Percentiles rank a stretch among this genome's conserved stretches.
Evolutionary conservation across 92 coral and sea anemone species (phyloP).

Genomic region (Virgularia gustaviana): DNA sequence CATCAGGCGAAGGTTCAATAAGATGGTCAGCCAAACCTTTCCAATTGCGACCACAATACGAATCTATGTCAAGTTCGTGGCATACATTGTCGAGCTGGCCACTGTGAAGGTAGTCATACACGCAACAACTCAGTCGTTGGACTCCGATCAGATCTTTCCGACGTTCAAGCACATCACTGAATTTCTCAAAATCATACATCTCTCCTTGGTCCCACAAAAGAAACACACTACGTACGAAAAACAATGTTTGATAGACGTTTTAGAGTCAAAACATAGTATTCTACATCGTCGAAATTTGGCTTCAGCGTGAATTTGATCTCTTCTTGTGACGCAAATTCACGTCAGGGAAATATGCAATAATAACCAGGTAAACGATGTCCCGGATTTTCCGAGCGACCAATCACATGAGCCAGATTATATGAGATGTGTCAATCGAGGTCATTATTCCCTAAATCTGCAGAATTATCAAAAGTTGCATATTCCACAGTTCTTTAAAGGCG

Average conservation of each 20-base stretch:
- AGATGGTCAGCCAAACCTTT: neutral
- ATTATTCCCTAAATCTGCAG: too few species aligned
- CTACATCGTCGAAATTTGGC: too few species aligned
- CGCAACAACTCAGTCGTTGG: neutral
- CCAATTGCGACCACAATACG: conserved; percentile 20
- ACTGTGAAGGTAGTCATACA: neutral
- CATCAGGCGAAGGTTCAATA: neutral
- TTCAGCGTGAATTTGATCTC: too few species aligned
- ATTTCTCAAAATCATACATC: neutral
- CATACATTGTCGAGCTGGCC: neutral
- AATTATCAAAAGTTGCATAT: too few species aligned
- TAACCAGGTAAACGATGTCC: too few species aligned
- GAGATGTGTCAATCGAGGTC: too few species aligned
- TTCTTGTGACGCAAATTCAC: too few species aligned
- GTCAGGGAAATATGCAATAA: too few species aligned
- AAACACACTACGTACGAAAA: neutral
- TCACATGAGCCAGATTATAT: too few species aligned
- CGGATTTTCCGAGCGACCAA: too few species aligned
- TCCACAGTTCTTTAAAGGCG: too few species aligned
- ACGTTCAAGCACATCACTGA: neutral
- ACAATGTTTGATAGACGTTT: neutral
- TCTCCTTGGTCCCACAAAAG: neutral
- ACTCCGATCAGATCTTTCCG: neutral
- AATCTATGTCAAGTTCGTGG: neutral
- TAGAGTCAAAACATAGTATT: too few species aligned